These are phyloP conservation scores for Cylas formicarius DNA, from an alignment of 1,140 invertebrate genomes.

Conservation along the genomic window DNA sequence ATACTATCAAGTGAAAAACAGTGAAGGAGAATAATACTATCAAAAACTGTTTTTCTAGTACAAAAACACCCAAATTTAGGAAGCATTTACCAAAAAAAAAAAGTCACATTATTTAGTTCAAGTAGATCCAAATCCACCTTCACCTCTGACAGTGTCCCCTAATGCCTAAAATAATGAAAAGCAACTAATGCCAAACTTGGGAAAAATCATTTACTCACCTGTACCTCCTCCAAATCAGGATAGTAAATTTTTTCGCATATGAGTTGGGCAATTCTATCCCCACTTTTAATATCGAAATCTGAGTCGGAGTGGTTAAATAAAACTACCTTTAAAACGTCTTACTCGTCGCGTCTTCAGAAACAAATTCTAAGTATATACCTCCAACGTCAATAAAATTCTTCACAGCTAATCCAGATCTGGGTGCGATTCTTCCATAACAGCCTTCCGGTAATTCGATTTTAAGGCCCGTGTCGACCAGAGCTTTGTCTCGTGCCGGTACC, in stretches of 20 bases:
- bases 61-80: too few species aligned
- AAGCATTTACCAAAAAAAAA: too few species aligned
- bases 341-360: constrained; percentile 72
- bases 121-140: too few species aligned
- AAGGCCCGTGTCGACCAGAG: constrained; percentile 85
- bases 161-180: too few species aligned
- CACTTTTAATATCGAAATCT: constrained; percentile 73
- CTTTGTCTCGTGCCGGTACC: constrained; percentile 79
- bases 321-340: constrained; percentile 90
- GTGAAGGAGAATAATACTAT: too few species aligned
- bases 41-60: too few species aligned
- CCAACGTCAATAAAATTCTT: constrained; percentile 97
- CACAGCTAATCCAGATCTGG: constrained; percentile 88
- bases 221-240: constrained; percentile 72
- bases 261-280: constrained; percentile 93
- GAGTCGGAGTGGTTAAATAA: constrained; percentile 86
- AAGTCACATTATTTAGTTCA: too few species aligned
- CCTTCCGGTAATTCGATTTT: constrained; percentile 79
- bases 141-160: too few species aligned
- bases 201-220: too few species aligned
- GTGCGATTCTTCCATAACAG: constrained; percentile 93
- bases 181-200: too few species aligned
- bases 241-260: constrained; percentile 91
- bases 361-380: constrained; percentile 42
- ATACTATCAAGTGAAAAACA: too few species aligned